Percentiles rank a stretch among this genome's conserved stretches.
These are phyloP conservation scores for Himalopsyche tibetana DNA, from an alignment of 2,888 invertebrate species.

Conservation along the genomic window DNA sequence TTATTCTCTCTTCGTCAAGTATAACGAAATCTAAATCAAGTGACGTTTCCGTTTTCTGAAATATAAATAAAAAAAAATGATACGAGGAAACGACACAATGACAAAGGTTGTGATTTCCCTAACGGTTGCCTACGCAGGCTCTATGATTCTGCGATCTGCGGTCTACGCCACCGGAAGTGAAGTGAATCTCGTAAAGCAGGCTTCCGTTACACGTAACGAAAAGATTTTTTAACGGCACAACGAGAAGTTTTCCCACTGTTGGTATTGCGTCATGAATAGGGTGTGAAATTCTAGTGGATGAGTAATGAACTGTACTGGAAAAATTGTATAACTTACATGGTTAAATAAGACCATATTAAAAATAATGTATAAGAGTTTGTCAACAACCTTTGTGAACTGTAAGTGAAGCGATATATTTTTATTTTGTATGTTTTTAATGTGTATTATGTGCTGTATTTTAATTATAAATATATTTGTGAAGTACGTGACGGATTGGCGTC, in stretches of 20 bases:
- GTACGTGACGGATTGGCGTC: no score
- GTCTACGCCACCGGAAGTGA: slow-evolving; percentile 37
- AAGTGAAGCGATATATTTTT: no score
- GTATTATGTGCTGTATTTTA: no score
- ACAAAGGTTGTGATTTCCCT: not conserved
- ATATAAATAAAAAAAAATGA: not conserved
- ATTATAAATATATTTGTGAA: no score
- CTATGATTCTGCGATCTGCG: not conserved
- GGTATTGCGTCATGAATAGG: not conserved
- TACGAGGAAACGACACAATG: not conserved
- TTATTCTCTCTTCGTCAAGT: not conserved
- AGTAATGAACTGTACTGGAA: no score
- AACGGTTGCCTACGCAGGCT: not conserved
- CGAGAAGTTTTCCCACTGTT: not conserved
- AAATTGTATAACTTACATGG: no score
- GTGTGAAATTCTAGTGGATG: not conserved
- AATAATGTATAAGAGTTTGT: no score
- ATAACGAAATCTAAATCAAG: not conserved
- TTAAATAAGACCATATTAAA: no score
- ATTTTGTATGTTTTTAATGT: no score
- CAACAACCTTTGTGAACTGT: no score
- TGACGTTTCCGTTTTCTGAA: not conserved
- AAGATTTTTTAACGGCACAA: not conserved
- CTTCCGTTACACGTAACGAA: slow-evolving; percentile 37
- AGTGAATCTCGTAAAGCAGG: slow-evolving; percentile 23